Conservation (phyloP, 2,888 invertebrate species). For the Spodoptera picta region DNA sequence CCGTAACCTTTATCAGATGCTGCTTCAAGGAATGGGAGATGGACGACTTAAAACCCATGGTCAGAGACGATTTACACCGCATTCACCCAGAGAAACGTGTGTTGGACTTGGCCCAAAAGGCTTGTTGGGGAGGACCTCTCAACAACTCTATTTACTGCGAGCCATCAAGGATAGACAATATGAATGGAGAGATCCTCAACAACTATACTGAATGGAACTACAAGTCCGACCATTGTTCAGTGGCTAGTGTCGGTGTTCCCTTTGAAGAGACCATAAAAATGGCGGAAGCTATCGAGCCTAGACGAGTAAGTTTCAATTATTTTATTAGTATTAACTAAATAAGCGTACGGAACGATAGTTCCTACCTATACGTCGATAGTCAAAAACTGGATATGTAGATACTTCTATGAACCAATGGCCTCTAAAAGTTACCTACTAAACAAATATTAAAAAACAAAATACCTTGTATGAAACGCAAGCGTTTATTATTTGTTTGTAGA, state of each 20-base stretch:
- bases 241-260: slow-evolving; percentile 74
- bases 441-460: too few relatives aligned
- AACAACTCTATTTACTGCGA: slow-evolving; percentile 76
- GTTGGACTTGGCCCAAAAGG: slow-evolving; percentile 75
- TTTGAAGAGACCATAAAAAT: slow-evolving; percentile 76
- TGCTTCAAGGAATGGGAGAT: slow-evolving; percentile 74
- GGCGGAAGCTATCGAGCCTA: slow-evolving; percentile 68
- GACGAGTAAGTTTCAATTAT: slow-evolving; percentile 53
- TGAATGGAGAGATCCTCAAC: slow-evolving; percentile 60
- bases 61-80: slow-evolving; percentile 69
- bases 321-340: not conserved
- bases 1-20: slow-evolving; percentile 60
- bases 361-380: too few relatives aligned
- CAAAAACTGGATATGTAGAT: too few relatives aligned
- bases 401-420: too few relatives aligned
- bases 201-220: slow-evolving; percentile 63
- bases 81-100: slow-evolving; percentile 68
- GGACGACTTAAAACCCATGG: slow-evolving; percentile 63
- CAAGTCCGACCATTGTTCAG: slow-evolving; percentile 66
- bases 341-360: too few relatives aligned
- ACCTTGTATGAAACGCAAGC: too few relatives aligned
- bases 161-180: slow-evolving; percentile 64
- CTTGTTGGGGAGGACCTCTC: slow-evolving; percentile 75
- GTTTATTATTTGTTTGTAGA: too few relatives aligned
- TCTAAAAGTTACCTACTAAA: too few relatives aligned